Conservation (phyloP, 2,113 vertebrate genomes). For the Poeciliopsis retropinna region DNA sequence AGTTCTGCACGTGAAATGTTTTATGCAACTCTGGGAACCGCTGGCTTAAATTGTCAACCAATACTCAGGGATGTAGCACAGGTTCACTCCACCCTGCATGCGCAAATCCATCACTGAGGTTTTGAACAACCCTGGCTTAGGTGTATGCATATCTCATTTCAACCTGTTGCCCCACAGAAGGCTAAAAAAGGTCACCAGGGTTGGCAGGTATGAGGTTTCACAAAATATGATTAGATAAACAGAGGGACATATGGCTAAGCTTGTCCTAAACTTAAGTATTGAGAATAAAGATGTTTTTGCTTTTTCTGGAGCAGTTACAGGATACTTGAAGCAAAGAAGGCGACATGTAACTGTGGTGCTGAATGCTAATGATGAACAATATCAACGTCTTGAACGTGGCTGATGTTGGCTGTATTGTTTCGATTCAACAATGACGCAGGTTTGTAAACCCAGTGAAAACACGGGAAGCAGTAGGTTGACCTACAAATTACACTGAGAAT, state of each 20-base stretch:
- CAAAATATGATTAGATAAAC: constrained; percentile 32
- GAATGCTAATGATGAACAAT: neutral
- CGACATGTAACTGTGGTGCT: too few relatives aligned
- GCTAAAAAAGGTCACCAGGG: constrained; percentile 57
- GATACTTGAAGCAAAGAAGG: neutral
- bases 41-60: constrained; percentile 61
- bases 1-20: constrained; percentile 48
- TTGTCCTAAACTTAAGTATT: neutral
- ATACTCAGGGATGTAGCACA: constrained; percentile 21
- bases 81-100: constrained; percentile 40
- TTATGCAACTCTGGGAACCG: constrained; percentile 46
- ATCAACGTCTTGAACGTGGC: neutral
- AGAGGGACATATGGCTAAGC: constrained; percentile 2
- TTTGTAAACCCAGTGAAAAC: constrained; percentile 1
- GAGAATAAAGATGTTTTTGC: neutral
- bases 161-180: constrained; percentile 39
- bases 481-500: constrained; percentile 4
- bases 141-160: constrained; percentile 71
- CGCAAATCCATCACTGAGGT: constrained; percentile 54
- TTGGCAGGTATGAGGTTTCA: constrained; percentile 34
- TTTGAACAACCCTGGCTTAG: constrained; percentile 62
- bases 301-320: neutral
- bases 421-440: neutral
- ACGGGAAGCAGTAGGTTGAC: too few relatives aligned
- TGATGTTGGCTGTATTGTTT: neutral